These are phyloP conservation scores for Channa argus DNA, from an alignment of 2,113 vertebrate species.

Conservation along the genomic window DNA sequence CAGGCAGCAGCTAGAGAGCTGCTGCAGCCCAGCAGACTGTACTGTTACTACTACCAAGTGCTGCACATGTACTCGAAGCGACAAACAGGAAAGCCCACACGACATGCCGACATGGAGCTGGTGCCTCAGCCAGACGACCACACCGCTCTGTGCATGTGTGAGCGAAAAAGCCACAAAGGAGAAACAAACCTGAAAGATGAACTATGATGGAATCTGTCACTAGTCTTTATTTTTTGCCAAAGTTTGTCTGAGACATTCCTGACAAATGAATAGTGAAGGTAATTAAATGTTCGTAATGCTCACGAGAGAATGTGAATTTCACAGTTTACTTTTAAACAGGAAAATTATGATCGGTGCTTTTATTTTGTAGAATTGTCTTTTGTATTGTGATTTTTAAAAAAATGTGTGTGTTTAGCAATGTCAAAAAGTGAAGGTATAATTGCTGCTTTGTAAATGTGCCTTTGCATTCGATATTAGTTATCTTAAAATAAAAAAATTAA, in stretches of 20 bases:
- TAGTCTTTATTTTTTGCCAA: neutral
- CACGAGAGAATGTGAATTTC: neutral
- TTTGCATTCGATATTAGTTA: slow-evolving; percentile 25
- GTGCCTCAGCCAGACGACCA: slow-evolving; percentile 88
- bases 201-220: slow-evolving; percentile 60
- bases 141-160: slow-evolving; percentile 82
- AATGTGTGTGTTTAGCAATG: neutral
- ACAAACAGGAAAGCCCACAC: slow-evolving; percentile 84
- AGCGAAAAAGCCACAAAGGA: slow-evolving; percentile 50
- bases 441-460: slow-evolving; percentile 12
- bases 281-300: neutral
- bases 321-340: neutral
- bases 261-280: neutral
- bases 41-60: slow-evolving; percentile 92
- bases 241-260: slow-evolving; percentile 18
- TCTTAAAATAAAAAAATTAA: neutral
- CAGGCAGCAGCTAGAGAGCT: slow-evolving; percentile 86
- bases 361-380: slow-evolving; percentile 12
- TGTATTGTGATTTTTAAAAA: slow-evolving; percentile 11
- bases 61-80: slow-evolving; percentile 86
- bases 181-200: slow-evolving; percentile 58
- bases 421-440: neutral
- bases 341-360: neutral
- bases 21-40: slow-evolving; percentile 89
- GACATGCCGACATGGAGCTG: slow-evolving; percentile 89